Evolutionary conservation across 2,888 invertebrate genomes (phyloP).

Genomic region (Nemotelus nigrinus): DNA sequence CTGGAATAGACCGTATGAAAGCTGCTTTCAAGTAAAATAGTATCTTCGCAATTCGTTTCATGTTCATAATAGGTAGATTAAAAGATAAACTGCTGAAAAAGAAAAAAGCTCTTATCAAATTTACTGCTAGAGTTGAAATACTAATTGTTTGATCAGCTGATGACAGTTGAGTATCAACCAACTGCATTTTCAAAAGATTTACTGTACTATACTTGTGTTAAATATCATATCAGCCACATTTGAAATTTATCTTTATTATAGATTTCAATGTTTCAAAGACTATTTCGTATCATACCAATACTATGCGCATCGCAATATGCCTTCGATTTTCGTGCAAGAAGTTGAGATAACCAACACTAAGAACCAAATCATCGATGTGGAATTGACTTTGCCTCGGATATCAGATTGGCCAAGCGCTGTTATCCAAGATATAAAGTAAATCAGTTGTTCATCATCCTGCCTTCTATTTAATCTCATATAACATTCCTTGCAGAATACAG

Average conservation of each 20-base stretch:
- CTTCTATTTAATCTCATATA: background rate
- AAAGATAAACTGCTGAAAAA: too few relatives aligned
- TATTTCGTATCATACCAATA: slow-evolving; percentile 74
- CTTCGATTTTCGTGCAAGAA: slow-evolving; percentile 83
- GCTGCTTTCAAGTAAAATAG: too few relatives aligned
- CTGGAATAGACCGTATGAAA: too few relatives aligned
- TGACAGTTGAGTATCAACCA: too few relatives aligned
- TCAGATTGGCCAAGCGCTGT: slow-evolving; percentile 71
- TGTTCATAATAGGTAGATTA: too few relatives aligned
- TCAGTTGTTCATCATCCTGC: background rate
- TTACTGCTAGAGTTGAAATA: too few relatives aligned
- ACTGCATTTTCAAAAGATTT: too few relatives aligned
- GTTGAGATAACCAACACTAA: slow-evolving; percentile 80
- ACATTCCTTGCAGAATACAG: slow-evolving; percentile 59
- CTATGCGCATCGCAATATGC: slow-evolving; percentile 83
- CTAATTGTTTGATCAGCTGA: too few relatives aligned
- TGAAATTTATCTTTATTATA: slow-evolving; percentile 51
- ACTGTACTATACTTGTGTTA: too few relatives aligned
- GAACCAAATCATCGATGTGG: slow-evolving; percentile 69
- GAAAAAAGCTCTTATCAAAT: too few relatives aligned
- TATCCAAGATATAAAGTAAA: slow-evolving; percentile 67
- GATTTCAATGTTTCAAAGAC: slow-evolving; percentile 75
- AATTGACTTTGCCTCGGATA: slow-evolving; percentile 71
- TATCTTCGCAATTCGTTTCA: too few relatives aligned
- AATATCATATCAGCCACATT: too few relatives aligned